phyloP scores from a whole-genome alignment of 2,888 invertebrate species.

The Drosophila setosimentum region DNA sequence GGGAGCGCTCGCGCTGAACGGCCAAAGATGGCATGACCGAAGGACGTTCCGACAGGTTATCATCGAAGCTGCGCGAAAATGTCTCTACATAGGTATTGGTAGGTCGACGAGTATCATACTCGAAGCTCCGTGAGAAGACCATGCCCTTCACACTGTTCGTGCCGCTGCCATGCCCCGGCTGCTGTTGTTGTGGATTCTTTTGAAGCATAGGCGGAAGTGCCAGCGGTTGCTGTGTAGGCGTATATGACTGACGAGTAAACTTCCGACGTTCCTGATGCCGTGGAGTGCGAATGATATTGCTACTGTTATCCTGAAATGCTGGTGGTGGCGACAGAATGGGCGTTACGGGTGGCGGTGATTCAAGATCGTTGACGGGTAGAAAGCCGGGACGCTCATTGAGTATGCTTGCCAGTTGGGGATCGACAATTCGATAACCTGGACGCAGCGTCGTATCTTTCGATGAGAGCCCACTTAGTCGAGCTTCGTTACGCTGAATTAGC shows the following conservation, averaged over 20 bases:
- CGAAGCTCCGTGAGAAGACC: constrained; percentile 85
- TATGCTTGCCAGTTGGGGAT: constrained; percentile 83
- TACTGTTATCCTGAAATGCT: constrained; percentile 88
- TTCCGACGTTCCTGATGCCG: constrained; percentile 73
- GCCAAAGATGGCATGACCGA: constrained; percentile 57
- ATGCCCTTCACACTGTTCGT: constrained; percentile 79
- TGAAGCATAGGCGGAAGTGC: constrained; percentile 52
- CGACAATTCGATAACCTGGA: constrained; percentile 83
- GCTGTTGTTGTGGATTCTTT: constrained; percentile 63
- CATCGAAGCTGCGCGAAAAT: constrained; percentile 85
- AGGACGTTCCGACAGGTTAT: constrained; percentile 82
- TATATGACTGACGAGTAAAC: constrained; percentile 55
- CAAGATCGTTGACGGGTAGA: constrained; percentile 84
- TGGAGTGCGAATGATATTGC: constrained; percentile 54
- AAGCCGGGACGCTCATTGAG: constrained; percentile 85
- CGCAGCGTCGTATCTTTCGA: constrained; percentile 76
- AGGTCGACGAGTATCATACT: constrained; percentile 84
- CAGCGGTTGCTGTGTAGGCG: constrained; percentile 43
- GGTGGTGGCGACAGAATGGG: constrained; percentile 90
- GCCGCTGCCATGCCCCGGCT: constrained; percentile 26
- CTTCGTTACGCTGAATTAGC: constrained; percentile 84
- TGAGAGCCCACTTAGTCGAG: constrained; percentile 62
- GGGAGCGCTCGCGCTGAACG: constrained; percentile 81
- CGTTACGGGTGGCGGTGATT: constrained; percentile 88
- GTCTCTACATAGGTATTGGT: constrained; percentile 83